Conservation (phyloP, 2,888 invertebrate species). For the Parapristionchus giblindavisi region DNA sequence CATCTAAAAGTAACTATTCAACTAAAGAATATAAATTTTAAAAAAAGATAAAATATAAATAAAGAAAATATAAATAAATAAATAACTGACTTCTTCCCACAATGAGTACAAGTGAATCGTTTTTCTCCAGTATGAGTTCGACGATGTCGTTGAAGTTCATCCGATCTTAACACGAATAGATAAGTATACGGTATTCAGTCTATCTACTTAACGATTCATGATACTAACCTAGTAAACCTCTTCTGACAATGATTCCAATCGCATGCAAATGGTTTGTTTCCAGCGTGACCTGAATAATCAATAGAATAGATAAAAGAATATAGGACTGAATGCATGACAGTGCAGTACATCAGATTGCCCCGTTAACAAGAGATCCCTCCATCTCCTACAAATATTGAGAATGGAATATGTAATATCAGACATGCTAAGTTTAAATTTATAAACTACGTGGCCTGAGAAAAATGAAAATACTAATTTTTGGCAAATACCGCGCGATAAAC, state of each 20-base stretch:
- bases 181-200: not conserved
- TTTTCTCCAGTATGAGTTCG: conserved; percentile 69
- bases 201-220: not conserved
- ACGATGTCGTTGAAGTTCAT: conserved; percentile 67
- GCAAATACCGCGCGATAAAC: too few relatives aligned
- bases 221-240: conserved; percentile 60
- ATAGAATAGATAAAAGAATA: not conserved
- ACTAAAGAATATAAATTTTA: not conserved
- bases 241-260: conserved; percentile 68
- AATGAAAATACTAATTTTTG: too few relatives aligned
- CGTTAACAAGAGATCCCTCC: too few relatives aligned
- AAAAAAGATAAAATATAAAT: not conserved
- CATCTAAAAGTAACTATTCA: not conserved
- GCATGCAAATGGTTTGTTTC: conserved; percentile 67
- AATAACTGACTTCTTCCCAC: conserved; percentile 42
- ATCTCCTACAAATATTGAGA: too few relatives aligned
- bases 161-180: conserved; percentile 50
- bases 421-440: too few relatives aligned
- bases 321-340: too few relatives aligned
- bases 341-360: too few relatives aligned
- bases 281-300: conserved; percentile 51
- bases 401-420: too few relatives aligned
- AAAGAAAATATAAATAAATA: not conserved
- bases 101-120: conserved; percentile 61
- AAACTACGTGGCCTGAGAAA: too few relatives aligned